Conservation (phyloP, 2,797 vertebrate genomes). For the Sternotherus odoratus region DNA sequence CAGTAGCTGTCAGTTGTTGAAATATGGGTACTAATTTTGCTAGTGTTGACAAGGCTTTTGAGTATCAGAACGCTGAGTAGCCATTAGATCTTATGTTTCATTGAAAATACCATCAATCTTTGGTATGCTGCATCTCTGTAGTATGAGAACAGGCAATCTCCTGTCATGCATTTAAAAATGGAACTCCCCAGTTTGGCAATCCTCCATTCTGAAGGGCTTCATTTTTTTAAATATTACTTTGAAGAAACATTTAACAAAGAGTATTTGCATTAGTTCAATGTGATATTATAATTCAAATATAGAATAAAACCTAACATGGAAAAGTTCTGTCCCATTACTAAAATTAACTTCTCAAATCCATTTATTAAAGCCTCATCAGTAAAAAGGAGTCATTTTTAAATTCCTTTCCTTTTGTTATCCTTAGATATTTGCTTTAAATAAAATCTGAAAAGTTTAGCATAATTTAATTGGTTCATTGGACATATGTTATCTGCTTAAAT, state of each 20-base stretch:
- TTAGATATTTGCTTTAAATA: not conserved
- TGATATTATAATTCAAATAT: slow-evolving; percentile 30
- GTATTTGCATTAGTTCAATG: slow-evolving; percentile 21
- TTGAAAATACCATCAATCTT: slow-evolving; percentile 72
- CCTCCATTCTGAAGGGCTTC: slow-evolving; percentile 51
- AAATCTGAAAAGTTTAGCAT: not conserved
- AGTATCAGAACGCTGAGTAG: slow-evolving; percentile 74
- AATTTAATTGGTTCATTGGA: slow-evolving; percentile 29
- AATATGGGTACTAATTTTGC: slow-evolving; percentile 73
- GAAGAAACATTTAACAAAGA: not conserved
- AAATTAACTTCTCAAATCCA: not conserved
- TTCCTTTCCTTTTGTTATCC: not conserved
- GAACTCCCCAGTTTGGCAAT: slow-evolving; percentile 60
- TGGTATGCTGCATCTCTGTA: slow-evolving; percentile 50
- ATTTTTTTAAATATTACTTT: slow-evolving; percentile 36
- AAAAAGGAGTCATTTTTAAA: not conserved
- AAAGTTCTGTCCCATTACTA: slow-evolving; percentile 25
- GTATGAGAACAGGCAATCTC: slow-evolving; percentile 47
- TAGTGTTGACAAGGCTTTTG: slow-evolving; percentile 76
- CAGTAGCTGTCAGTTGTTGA: slow-evolving; percentile 71
- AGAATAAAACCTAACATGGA: slow-evolving; percentile 39
- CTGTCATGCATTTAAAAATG: slow-evolving; percentile 69
- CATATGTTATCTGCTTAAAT: not conserved
- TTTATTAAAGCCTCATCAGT: not conserved
- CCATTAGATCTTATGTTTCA: slow-evolving; percentile 77